Evolutionary conservation across 1,140 invertebrate genomes (phyloP), one percentile per base, ranked within the genome.

Genomic region (Oreohelix idahoensis): DNA sequence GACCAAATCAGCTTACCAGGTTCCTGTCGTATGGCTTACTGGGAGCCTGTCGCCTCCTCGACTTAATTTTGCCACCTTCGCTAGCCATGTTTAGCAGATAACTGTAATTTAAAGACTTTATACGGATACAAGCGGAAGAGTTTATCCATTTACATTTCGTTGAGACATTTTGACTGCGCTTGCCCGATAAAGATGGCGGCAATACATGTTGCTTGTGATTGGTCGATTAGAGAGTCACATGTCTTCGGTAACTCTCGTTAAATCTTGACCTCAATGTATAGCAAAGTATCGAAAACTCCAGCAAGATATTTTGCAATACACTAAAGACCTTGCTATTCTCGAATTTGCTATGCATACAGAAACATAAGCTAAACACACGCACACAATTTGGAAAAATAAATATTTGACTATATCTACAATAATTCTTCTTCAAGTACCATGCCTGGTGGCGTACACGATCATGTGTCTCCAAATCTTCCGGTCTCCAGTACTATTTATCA

Each of bases 141-240:
- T 26, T 58, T 80, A 80, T 80, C 63, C 58, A 69, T 80, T 69
- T n/a, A 80, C 38, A 35, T 69, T n/a, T 13, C 23, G 58, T 26
- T 35, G 38, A 80, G 58, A 66, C 78, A 80, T 80, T 80, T 36
- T 70, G 78, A 29, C 74, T 80, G 38, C 39, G 17, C 26, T n/a
- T 80, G 4, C 26, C 63, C 38, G 42, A 70, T 29, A 80, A 80
- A 80, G 78, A 80, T 80, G 78, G 78, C 78, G 78, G 78, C 38
- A 80, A 80, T 80, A 69, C 58, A 70, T 66, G 58, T 80, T 35
- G 29, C 23, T 29, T 51, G 20, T 45, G 58, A 80, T 80, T 80
- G 78, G 78, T 80, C 32, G 36, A 80, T 69, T 80, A 70, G 58
- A 80, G 53, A 45, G 78, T 80, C 78, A 80, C 78, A 45, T 80